These are phyloP conservation scores for Centropyge bicolor DNA, from an alignment of 2,797 vertebrate species.

Conservation along the genomic window DNA sequence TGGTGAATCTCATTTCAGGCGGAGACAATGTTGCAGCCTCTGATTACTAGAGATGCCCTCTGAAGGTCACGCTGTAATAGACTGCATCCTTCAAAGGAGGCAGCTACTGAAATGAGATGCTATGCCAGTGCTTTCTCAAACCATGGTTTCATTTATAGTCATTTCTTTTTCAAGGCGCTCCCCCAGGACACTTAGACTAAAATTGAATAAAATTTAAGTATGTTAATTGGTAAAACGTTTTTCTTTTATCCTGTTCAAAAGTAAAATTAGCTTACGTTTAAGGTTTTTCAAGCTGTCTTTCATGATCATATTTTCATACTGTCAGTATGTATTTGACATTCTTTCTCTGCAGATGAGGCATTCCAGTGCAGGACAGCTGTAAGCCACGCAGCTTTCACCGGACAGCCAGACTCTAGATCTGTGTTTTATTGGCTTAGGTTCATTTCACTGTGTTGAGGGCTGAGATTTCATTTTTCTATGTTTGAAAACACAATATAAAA, in stretches of 20 bases:
- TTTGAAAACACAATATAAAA: background rate
- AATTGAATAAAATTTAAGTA: background rate
- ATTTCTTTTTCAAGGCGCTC: background rate
- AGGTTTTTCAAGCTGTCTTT: background rate
- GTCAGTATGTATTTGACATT: background rate
- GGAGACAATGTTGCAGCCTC: background rate
- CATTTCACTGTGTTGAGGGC: background rate
- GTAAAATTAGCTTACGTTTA: background rate
- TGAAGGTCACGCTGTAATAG: conserved; percentile 29
- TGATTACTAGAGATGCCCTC: conserved; percentile 16
- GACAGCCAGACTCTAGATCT: background rate
- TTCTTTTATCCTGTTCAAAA: background rate
- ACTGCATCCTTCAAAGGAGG: conserved; percentile 18
- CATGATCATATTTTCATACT: background rate
- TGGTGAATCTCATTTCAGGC: background rate
- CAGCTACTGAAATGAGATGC: background rate
- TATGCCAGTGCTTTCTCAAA: background rate
- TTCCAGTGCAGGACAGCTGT: background rate
- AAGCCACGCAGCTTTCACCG: background rate
- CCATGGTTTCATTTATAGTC: background rate
- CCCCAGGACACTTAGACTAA: background rate
- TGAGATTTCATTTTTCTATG: background rate
- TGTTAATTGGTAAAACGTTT: background rate
- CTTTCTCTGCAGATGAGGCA: background rate
- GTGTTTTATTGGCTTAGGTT: background rate